These are phyloP conservation scores for Bujurquina vittata DNA, from an alignment of 2,113 vertebrate genomes.

Conservation along the genomic window DNA sequence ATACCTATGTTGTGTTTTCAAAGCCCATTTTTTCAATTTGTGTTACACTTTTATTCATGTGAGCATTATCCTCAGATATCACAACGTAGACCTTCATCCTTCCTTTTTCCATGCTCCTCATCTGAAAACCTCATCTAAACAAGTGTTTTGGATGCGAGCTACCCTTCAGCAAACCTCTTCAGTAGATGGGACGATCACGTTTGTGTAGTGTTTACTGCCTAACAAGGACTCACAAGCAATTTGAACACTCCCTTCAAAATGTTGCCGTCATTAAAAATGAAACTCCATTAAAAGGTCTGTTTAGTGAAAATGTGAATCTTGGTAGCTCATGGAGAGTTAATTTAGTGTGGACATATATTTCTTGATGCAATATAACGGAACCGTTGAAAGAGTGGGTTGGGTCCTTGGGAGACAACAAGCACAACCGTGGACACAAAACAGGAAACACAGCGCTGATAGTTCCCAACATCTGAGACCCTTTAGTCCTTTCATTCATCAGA, in stretches of 20 bases:
- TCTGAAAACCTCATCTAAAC: not conserved
- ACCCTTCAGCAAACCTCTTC: not conserved
- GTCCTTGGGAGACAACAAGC: not conserved
- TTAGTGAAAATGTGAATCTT: not conserved
- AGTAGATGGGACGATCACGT: not conserved
- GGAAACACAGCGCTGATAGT: not conserved
- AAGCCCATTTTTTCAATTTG: not conserved
- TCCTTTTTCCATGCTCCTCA: not conserved
- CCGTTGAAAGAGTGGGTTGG: not conserved
- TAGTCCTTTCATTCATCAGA: not conserved
- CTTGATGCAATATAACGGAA: not conserved
- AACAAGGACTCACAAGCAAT: not conserved
- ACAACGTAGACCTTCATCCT: not conserved
- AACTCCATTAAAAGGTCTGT: not conserved
- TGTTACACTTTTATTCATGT: not conserved
- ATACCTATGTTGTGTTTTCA: not conserved
- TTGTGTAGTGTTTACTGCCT: not conserved
- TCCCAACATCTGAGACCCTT: not conserved
- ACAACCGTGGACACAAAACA: not conserved
- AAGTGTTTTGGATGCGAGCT: not conserved
- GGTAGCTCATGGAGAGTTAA: not conserved
- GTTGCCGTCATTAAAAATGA: not conserved
- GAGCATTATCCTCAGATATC: not conserved
- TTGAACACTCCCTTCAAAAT: not conserved
- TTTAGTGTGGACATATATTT: not conserved